phyloP scores from a whole-genome alignment of 2,113 vertebrate species.

The Glaucidium brasilianum region DNA sequence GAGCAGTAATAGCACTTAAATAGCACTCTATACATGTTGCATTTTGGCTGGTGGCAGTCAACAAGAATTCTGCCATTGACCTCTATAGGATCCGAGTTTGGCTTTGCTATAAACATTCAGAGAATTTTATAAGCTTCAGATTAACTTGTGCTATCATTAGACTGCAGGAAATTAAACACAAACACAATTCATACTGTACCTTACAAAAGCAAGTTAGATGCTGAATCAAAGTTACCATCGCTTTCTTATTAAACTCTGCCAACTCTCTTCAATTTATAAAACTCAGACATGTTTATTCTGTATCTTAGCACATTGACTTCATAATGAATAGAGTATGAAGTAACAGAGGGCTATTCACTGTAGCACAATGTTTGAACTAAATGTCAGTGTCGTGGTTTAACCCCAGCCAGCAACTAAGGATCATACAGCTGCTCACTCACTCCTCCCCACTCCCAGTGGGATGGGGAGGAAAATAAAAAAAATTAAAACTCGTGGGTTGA shows the following conservation, averaged over 20 bases:
- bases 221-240: background rate
- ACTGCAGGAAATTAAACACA: slow-evolving; percentile 41
- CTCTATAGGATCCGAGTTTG: background rate
- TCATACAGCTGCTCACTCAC: no score
- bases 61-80: background rate
- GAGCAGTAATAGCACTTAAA: background rate
- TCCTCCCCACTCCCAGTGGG: no score
- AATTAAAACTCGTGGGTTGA: no score
- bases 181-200: background rate
- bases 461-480: no score
- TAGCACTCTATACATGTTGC: background rate
- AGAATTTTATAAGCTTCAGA: background rate
- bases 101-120: background rate
- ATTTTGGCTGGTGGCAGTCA: background rate
- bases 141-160: slow-evolving; percentile 1
- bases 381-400: background rate
- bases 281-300: background rate
- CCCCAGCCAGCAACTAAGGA: no score
- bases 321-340: background rate
- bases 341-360: background rate
- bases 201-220: background rate
- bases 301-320: background rate
- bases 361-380: background rate
- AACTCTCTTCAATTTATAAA: background rate
- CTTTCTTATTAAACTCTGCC: background rate